These are phyloP conservation scores for Siderastrea siderea DNA, from an alignment of 92 coral and sea anemone species.

Conservation along the genomic window DNA sequence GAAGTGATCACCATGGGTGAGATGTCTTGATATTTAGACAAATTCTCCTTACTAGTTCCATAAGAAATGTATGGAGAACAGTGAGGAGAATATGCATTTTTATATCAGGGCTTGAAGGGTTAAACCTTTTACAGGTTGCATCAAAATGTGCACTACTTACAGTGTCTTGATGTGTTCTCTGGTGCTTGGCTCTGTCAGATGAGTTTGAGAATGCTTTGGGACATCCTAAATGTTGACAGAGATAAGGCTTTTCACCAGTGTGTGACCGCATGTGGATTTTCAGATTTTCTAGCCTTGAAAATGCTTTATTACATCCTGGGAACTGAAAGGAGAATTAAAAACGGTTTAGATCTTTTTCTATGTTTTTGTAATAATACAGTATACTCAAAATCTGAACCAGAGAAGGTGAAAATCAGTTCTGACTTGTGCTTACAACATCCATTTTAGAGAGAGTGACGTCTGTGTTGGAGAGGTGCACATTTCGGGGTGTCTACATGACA, in stretches of 20 bases:
- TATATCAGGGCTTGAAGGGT: neutral
- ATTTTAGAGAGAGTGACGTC: too few species aligned
- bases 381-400: neutral
- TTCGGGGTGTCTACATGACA: too few species aligned
- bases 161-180: slow-evolving; percentile 95
- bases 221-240: slow-evolving; percentile 95
- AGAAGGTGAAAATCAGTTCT: neutral
- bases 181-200: slow-evolving; percentile 98
- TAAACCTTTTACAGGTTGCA: too few species aligned
- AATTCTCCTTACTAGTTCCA: too few species aligned
- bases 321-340: slow-evolving; percentile 64
- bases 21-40: too few species aligned
- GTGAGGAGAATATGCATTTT: slow-evolving; percentile 2
- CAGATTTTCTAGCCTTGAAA: slow-evolving; percentile 95
- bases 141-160: slow-evolving; percentile 55
- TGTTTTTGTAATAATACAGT: neutral
- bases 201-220: slow-evolving; percentile 99
- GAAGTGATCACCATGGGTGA: too few species aligned
- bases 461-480: too few species aligned
- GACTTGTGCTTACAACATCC: neutral
- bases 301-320: slow-evolving; percentile 97
- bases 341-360: neutral
- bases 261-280: slow-evolving; percentile 99
- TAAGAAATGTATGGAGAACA: too few species aligned
- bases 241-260: slow-evolving; percentile 98